Evolutionary conservation across 2,113 vertebrate genomes (phyloP).

Genomic region (Prunella fulvescens): DNA sequence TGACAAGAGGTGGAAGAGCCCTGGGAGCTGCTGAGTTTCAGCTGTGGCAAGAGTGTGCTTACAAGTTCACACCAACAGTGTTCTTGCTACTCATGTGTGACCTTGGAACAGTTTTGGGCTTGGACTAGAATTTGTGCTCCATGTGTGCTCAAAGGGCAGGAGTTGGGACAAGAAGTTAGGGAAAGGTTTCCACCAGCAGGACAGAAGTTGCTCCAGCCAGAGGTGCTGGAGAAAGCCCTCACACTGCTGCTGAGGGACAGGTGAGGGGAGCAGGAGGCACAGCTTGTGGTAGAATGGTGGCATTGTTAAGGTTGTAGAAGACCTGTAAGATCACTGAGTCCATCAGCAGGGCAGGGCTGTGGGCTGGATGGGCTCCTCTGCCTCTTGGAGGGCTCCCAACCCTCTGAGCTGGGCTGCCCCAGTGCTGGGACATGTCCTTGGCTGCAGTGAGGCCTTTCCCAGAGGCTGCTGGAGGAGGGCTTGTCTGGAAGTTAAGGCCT

Average conservation of each 20-base stretch:
- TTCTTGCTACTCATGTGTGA: background rate
- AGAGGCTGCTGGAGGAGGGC: background rate
- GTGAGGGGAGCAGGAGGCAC: background rate
- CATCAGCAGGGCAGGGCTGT: background rate
- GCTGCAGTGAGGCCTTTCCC: background rate
- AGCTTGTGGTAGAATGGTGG: background rate
- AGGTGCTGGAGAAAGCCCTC: background rate
- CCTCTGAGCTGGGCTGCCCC: background rate
- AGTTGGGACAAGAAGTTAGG: background rate
- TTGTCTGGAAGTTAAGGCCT: background rate
- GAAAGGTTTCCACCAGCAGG: background rate
- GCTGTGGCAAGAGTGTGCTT: background rate
- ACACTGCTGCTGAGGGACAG: background rate
- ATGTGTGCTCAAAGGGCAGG: background rate
- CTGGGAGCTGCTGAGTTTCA: background rate
- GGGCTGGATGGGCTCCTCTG: background rate
- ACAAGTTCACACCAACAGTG: background rate
- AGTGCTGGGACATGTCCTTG: background rate
- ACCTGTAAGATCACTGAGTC: background rate
- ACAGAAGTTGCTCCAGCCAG: background rate
- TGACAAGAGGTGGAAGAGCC: background rate
- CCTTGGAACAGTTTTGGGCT: background rate
- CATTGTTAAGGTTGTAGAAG: background rate
- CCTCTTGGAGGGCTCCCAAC: background rate
- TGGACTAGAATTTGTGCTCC: background rate